phyloP scores from a whole-genome alignment of 2,797 vertebrate species.

The Synaphobranchus kaupii region DNA sequence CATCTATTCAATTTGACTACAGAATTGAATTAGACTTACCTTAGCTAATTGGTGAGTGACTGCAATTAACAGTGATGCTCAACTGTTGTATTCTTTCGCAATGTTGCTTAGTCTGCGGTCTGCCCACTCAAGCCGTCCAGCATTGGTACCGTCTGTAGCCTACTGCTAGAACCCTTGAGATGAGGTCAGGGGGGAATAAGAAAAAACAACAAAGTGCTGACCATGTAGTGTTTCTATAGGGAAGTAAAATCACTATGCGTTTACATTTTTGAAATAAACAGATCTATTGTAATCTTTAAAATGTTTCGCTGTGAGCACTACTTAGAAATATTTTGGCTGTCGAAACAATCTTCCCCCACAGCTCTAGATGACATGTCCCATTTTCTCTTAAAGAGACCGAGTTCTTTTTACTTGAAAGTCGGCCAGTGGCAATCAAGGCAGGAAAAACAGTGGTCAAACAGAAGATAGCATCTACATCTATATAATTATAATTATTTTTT shows the following conservation, averaged over 20 bases:
- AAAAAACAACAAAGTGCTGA: background rate
- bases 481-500: no score
- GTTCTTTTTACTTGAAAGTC: conserved; percentile 18
- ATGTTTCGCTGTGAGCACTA: background rate
- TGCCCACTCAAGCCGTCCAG: background rate
- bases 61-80: conserved; percentile 2
- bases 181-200: background rate
- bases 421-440: background rate
- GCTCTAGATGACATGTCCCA: conserved; percentile 20
- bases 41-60: conserved; percentile 7
- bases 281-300: background rate
- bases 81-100: conserved; percentile 10
- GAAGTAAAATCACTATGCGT: background rate
- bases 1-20: background rate
- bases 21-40: conserved; percentile 8
- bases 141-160: background rate
- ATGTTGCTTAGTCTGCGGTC: conserved; percentile 1
- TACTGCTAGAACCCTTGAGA: background rate
- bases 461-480: background rate
- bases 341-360: background rate
- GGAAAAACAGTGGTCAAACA: background rate
- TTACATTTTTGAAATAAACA: background rate
- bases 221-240: background rate
- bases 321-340: background rate
- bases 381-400: conserved; percentile 27